phyloP scores from a whole-genome alignment of 1,140 invertebrate genomes.

The Cherax destructor region DNA sequence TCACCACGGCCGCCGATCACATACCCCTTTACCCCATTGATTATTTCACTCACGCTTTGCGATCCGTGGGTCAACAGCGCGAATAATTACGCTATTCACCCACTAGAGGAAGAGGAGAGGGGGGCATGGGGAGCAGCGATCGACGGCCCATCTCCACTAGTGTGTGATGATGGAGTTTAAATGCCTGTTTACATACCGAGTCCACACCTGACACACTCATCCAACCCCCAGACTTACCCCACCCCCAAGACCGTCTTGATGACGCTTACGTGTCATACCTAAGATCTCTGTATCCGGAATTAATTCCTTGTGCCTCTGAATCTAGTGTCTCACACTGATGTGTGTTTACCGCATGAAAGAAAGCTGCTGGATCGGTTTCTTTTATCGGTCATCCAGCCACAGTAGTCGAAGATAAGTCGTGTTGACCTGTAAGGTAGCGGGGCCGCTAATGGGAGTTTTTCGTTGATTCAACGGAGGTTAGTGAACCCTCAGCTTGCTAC shows the following conservation, averaged over 20 bases:
- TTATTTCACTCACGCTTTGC: slow-evolving; percentile 66
- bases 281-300: neutral
- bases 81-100: slow-evolving; percentile 62
- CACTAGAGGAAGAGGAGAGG: neutral
- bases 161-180: slow-evolving; percentile 66
- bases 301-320: too few species aligned
- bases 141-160: slow-evolving; percentile 16
- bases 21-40: slow-evolving; percentile 40
- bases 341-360: too few species aligned
- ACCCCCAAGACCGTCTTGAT: slow-evolving; percentile 7
- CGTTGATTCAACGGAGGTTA: too few species aligned
- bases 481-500: too few species aligned
- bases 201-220: neutral
- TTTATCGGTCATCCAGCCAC: too few species aligned
- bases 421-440: too few species aligned
- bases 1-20: slow-evolving; percentile 25
- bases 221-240: neutral
- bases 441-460: too few species aligned
- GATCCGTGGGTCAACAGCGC: slow-evolving; percentile 46
- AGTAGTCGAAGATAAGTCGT: too few species aligned
- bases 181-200: slow-evolving; percentile 60
- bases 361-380: too few species aligned
- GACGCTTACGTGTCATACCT: slow-evolving; percentile 23
- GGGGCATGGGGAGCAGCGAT: neutral
- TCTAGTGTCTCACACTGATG: too few species aligned